Evolutionary conservation across 2,113 vertebrate genomes (phyloP), one percentile per base, ranked within the genome.

Genomic region (Benitochromis conjunctus): DNA sequence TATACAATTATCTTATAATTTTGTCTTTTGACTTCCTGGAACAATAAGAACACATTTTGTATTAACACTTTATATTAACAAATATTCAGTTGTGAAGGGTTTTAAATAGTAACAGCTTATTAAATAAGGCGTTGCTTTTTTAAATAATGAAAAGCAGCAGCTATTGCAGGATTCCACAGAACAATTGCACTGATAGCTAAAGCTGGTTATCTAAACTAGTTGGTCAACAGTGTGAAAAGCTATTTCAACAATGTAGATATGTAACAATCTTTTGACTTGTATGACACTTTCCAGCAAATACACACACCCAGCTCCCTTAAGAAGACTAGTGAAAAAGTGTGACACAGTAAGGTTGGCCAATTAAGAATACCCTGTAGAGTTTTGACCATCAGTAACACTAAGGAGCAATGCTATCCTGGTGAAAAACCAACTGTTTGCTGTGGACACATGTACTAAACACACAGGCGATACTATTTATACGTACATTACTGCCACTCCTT

Each of bases 201-300:
- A 74, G 62, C 62, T 74, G 41, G 66, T 6, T 48, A 55, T 43
- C 14, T 24, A 11, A 84, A 88, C 55, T 62, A 74, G 79, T 77
- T 85, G 18, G 81, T 87, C 66, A 85, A 58, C 60, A 74, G 21
- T 48, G 19, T 18, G 24, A 54, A n/a, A 16, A 64, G 66, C 16
- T 12, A 84, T 77, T 79, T 76, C 4, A 84, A 14, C 34, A 87
- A 79, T 56, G 80, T 51, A 43, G 38, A 53, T 78, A 56, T 71
- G 60, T 64, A 80, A 62, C 16, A 78, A 36, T 80, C 56, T 48
- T 66, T 83, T 76, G 66, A 60, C 18, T 29, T 24, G 3, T 46
- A 53, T 46, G 34, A 69, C 48, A 24, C 29, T 78, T 53, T 14
- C 13, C 3, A 12, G 62, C 16, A 79, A 29, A 48, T 34, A 24